Evolutionary conservation across 2,113 vertebrate species (phyloP), one percentile per base, ranked within the genome.

Genomic region (Agapornis roseicollis): DNA sequence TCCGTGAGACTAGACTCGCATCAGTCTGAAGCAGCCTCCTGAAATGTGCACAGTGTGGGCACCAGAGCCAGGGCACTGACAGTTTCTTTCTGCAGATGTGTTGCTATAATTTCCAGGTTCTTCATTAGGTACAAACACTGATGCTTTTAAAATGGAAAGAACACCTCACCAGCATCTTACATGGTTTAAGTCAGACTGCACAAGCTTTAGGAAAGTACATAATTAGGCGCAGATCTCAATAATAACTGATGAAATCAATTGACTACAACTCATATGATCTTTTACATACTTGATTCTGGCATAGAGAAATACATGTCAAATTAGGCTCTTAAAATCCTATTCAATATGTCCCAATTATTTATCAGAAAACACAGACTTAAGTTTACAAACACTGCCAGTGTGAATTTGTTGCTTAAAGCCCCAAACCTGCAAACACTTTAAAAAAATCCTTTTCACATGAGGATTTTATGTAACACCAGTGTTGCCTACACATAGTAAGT

Each of bases 1-100:
- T 33, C 41, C n/a, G 3, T 5, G 3, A 55, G 37, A 46, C 31
- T 16, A 37, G 41, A 66, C 31, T 6, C 63, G 28, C 25, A 66
- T 20, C 46, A 76, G 41, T 39, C 39, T 72, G 46, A 85, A 53
- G 60, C 17, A 71, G 8, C 9, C 58, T 87, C 66, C 79, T 29
- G 63, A 66, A 63, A 58, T 1, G 24, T 6, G 27, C 18, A 3
- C 27, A 44, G 76, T 0, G 0, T 39, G 53, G 29, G 17, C 28
- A 28, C 13, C 25, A 17, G 28, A 22, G 19, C 18, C 47, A n/a
- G 55, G 31, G 44, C 53, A 41, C 19, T 0, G 0, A 9, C 28
- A 52, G 72, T 8, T 89, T 41, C 72, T 28, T 76, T 20, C 80
- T 85, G 66, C 49, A 28, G 23, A 12, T 4, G 47, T 5, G 41